phyloP scores from a whole-genome alignment of 2,888 invertebrate genomes.

The Acanthococcus lagerstroemiae region DNA sequence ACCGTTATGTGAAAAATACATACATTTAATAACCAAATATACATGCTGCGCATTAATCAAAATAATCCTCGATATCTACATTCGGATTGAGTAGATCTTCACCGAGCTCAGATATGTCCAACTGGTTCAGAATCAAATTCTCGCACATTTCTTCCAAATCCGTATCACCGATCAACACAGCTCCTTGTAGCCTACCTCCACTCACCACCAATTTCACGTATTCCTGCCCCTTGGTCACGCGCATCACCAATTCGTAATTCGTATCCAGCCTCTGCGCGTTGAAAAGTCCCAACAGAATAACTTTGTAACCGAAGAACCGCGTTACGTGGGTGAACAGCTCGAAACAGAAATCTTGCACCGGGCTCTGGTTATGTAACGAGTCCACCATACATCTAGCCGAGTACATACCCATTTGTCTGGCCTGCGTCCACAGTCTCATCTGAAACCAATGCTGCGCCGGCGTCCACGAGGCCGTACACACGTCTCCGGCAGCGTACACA shows the following conservation, averaged over 20 bases:
- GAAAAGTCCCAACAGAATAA: conserved; percentile 79
- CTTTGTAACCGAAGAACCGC: conserved; percentile 84
- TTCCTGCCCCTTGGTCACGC: conserved; percentile 69
- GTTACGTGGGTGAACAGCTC: conserved; percentile 97
- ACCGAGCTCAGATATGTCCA: conserved; percentile 77
- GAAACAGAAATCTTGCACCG: conserved; percentile 88
- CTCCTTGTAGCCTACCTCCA: conserved; percentile 78
- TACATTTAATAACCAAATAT: background rate
- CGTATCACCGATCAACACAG: conserved; percentile 91
- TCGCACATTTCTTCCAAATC: conserved; percentile 97
- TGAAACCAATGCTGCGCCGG: conserved; percentile 77
- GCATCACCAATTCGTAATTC: conserved; percentile 69
- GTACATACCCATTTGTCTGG: conserved; percentile 91
- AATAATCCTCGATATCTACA: conserved; percentile 97
- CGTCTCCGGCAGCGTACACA: conserved; percentile 93
- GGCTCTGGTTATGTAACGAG: conserved; percentile 49
- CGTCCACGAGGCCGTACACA: conserved; percentile 73
- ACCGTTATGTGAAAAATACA: background rate
- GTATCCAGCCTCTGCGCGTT: conserved; percentile 79
- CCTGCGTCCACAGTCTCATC: conserved; percentile 96
- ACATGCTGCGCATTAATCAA: conserved; percentile 57
- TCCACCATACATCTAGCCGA: conserved; percentile 82
- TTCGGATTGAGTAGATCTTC: conserved; percentile 89
- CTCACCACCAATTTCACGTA: conserved; percentile 76
- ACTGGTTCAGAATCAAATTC: conserved; percentile 89